Conservation (phyloP, 1,140 invertebrate genomes). For the Frieseomelitta varia region DNA sequence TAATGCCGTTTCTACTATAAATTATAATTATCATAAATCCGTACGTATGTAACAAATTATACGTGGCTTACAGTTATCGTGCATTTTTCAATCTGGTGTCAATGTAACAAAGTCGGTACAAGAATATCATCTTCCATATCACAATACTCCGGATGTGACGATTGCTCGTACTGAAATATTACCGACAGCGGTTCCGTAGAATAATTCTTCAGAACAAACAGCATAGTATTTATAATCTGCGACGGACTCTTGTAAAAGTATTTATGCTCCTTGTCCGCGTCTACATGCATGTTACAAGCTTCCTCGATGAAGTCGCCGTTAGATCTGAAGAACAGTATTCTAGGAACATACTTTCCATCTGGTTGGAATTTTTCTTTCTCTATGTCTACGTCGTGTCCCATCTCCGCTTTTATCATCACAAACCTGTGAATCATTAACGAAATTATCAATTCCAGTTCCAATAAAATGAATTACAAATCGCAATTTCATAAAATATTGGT, state of each 20-base stretch:
- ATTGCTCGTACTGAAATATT: background rate
- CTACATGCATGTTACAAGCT: conserved; percentile 66
- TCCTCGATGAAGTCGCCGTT: conserved; percentile 70
- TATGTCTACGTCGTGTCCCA: conserved; percentile 36
- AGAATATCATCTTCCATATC: background rate
- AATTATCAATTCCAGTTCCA: too few relatives aligned
- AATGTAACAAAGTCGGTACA: background rate
- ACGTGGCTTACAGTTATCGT: too few relatives aligned
- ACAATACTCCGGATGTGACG: background rate
- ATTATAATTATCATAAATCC: background rate
- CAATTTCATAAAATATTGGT: too few relatives aligned
- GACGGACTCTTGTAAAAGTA: conserved; percentile 71
- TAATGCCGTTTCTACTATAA: background rate
- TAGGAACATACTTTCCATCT: conserved; percentile 75
- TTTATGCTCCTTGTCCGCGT: conserved; percentile 62
- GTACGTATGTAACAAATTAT: background rate
- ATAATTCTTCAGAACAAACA: conserved; percentile 64
- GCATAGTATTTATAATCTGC: conserved; percentile 73
- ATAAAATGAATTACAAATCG: too few relatives aligned
- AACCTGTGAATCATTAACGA: conserved; percentile 31
- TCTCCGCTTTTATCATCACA: conserved; percentile 59
- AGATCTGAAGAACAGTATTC: conserved; percentile 75
- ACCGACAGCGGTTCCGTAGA: background rate
- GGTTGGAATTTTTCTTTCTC: conserved; percentile 66
- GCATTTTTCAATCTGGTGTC: background rate